Conservation (phyloP, 2,888 invertebrate genomes). For the Cantharis flavilabris region DNA sequence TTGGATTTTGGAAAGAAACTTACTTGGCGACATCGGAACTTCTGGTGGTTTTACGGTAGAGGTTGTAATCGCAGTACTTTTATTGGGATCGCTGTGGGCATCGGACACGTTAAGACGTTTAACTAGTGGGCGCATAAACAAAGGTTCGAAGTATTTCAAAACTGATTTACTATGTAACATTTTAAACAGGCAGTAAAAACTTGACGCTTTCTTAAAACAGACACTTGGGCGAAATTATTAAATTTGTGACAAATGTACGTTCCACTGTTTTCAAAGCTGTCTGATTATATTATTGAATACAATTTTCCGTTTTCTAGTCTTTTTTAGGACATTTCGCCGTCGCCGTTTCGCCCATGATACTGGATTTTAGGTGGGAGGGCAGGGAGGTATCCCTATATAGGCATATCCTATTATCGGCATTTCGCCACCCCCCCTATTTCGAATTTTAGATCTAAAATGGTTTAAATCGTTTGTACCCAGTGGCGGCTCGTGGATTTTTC, state of each 20-base stretch:
- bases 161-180: not conserved
- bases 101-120: not conserved
- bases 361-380: too few relatives aligned
- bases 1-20: not conserved
- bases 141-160: not conserved
- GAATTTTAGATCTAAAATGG: too few relatives aligned
- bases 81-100: not conserved
- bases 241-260: not conserved
- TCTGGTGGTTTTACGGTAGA: not conserved
- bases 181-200: not conserved
- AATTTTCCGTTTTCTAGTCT: too few relatives aligned
- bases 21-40: not conserved
- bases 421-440: too few relatives aligned
- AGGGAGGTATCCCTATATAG: too few relatives aligned
- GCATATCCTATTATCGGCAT: too few relatives aligned
- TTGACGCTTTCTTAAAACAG: not conserved
- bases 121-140: not conserved
- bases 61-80: not conserved
- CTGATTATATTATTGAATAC: too few relatives aligned
- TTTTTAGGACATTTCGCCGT: too few relatives aligned
- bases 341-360: too few relatives aligned
- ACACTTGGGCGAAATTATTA: not conserved
- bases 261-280: not conserved
- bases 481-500: too few relatives aligned
- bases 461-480: too few relatives aligned